A percentile compares a stretch with the other conserved stretches of the same genome.
Conservation (phyloP, 2,888 invertebrate species). For the Scelioninae gen. 1 region DNA sequence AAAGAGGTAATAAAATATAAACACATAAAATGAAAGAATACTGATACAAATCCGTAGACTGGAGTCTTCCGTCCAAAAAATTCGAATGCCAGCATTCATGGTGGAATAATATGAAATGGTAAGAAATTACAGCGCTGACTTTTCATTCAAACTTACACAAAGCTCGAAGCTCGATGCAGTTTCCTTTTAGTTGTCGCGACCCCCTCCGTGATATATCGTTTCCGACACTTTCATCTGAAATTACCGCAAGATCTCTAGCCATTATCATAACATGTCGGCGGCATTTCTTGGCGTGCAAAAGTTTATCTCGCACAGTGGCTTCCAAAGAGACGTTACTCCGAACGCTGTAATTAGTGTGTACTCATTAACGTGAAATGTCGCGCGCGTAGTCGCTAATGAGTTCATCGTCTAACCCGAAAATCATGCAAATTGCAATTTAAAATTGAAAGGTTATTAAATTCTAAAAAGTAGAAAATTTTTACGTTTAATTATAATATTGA, state of each 20-base stretch:
- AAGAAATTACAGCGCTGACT: too few species aligned
- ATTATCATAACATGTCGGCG: constrained; percentile 69
- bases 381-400: constrained; percentile 62
- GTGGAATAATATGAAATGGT: too few species aligned
- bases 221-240: constrained; percentile 67
- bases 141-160: constrained; percentile 50
- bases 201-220: constrained; percentile 54
- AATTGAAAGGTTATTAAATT: too few species aligned
- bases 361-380: constrained; percentile 65
- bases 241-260: constrained; percentile 65
- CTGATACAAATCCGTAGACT: too few species aligned
- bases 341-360: constrained; percentile 67
- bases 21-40: too few species aligned
- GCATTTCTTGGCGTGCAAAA: constrained; percentile 61
- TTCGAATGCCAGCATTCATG: too few species aligned
- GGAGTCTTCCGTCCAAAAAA: too few species aligned
- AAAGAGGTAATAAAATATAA: too few species aligned
- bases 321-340: constrained; percentile 61
- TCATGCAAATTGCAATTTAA: constrained; percentile 39
- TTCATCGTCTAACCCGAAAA: constrained; percentile 53
- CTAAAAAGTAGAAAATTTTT: too few species aligned
- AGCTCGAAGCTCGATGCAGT: constrained; percentile 62
- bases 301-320: constrained; percentile 60
- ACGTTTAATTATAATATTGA: too few species aligned
- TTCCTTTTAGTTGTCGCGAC: constrained; percentile 55